A percentile compares a stretch with the other conserved stretches of the same genome.
These are phyloP conservation scores for Cavia aperea DNA, from an alignment of 2,113 vertebrate species.

Conservation along the genomic window DNA sequence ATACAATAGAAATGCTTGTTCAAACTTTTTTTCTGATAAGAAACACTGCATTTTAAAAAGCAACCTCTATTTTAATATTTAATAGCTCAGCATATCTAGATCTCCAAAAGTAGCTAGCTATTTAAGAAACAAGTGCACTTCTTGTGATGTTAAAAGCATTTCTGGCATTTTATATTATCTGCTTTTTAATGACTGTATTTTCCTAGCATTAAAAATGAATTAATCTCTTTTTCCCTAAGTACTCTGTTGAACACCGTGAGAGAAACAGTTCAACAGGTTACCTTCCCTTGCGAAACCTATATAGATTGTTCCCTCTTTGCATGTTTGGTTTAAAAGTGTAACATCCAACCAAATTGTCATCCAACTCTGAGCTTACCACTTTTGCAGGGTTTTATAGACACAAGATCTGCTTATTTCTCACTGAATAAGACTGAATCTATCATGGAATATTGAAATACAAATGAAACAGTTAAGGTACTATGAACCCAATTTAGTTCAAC, in stretches of 20 bases:
- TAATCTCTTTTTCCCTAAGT: conserved; percentile 80
- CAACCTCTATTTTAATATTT: conserved; percentile 83
- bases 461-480: neutral
- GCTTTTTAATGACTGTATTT: conserved; percentile 83
- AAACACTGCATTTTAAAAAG: conserved; percentile 81
- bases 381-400: conserved; percentile 10
- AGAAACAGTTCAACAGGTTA: conserved; percentile 75
- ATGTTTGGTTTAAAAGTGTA: conserved; percentile 67
- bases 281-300: conserved; percentile 62
- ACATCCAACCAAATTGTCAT: conserved; percentile 38
- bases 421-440: conserved; percentile 17
- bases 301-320: conserved; percentile 57
- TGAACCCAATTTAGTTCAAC: neutral
- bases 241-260: conserved; percentile 73
- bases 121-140: conserved; percentile 79
- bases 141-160: conserved; percentile 82
- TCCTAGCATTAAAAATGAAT: conserved; percentile 86
- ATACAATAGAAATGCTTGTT: conserved; percentile 78
- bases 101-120: conserved; percentile 79
- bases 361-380: conserved; percentile 51
- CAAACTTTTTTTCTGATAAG: conserved; percentile 79
- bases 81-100: conserved; percentile 78
- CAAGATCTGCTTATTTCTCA: conserved; percentile 13
- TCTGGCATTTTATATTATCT: conserved; percentile 82
- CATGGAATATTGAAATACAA: neutral